phyloP scores from a whole-genome alignment of 2,113 vertebrate species.

The Cisticola juncidis region DNA sequence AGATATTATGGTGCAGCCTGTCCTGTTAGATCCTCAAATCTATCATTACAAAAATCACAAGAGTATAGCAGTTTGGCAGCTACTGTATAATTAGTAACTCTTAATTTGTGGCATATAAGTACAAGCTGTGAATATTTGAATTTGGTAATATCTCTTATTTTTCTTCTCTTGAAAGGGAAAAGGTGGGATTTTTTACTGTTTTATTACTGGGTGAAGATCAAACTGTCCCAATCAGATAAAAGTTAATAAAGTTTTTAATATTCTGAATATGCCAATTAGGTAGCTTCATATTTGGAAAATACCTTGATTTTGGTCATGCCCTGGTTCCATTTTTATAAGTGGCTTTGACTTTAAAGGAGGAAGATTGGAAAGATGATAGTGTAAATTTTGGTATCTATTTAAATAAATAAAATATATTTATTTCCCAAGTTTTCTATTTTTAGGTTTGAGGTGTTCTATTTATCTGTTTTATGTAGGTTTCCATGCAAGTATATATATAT shows the following conservation, averaged over 20 bases:
- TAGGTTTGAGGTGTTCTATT: neutral
- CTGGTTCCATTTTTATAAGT: neutral
- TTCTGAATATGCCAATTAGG: neutral
- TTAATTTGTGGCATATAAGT: neutral
- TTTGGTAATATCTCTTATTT: neutral
- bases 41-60: conserved; percentile 5
- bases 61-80: neutral
- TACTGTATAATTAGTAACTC: conserved; percentile 1
- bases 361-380: neutral
- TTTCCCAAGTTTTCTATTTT: neutral
- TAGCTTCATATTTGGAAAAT: neutral
- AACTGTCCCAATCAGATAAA: neutral
- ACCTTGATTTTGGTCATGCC: neutral
- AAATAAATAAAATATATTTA: neutral
- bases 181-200: neutral
- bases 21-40: conserved; percentile 33
- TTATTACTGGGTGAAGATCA: neutral
- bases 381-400: neutral
- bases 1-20: neutral
- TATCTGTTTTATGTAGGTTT: neutral
- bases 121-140: neutral
- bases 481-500: neutral
- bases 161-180: neutral
- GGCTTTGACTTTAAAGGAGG: neutral
- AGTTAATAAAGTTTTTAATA: neutral